A percentile compares a stretch with the other conserved stretches of the same genome.
Evolutionary conservation across 23 tunicate species (phyloP).

Genomic region (Pegea sp.): DNA sequence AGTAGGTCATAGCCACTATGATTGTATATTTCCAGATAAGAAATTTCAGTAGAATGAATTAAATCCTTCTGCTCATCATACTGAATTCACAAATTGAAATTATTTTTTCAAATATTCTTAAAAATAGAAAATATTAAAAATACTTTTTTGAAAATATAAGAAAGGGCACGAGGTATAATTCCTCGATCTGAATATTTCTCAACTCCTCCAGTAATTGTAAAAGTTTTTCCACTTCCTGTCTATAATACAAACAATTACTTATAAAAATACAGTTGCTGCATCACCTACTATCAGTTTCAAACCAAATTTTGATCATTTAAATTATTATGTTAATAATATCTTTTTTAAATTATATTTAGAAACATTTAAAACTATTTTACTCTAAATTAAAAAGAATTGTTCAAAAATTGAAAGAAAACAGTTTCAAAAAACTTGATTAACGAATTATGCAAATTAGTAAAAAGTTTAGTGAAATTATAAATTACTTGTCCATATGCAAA

Average conservation of each 20-base stretch:
- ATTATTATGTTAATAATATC: too few species aligned
- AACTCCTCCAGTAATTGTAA: conserved; percentile 95
- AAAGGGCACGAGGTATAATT: conserved; percentile 77
- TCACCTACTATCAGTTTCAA: too few species aligned
- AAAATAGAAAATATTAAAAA: not conserved
- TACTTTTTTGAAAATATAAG: conserved; percentile 61
- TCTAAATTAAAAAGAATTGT: too few species aligned
- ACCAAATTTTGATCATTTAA: too few species aligned
- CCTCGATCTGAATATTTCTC: conserved; percentile 96
- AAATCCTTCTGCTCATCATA: conserved; percentile 69
- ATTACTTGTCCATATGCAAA: conserved; percentile 95
- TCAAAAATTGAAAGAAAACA: too few species aligned
- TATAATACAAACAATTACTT: conserved; percentile 16
- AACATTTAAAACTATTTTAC: too few species aligned
- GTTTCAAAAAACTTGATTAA: too few species aligned
- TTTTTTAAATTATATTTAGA: too few species aligned
- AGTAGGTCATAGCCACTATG: conserved; percentile 90
- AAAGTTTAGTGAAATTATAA: too few species aligned
- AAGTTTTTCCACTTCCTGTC: conserved; percentile 99
- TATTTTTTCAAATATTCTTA: not conserved
- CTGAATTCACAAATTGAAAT: conserved; percentile 4
- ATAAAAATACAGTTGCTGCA: too few species aligned
- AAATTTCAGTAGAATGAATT: conserved; percentile 78
- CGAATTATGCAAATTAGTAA: too few species aligned
- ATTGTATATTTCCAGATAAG: conserved; percentile 93